Percentiles rank a stretch among this genome's conserved stretches.
These are phyloP conservation scores for Toxotes jaculatrix DNA, from an alignment of 2,113 vertebrate species.

Conservation along the genomic window DNA sequence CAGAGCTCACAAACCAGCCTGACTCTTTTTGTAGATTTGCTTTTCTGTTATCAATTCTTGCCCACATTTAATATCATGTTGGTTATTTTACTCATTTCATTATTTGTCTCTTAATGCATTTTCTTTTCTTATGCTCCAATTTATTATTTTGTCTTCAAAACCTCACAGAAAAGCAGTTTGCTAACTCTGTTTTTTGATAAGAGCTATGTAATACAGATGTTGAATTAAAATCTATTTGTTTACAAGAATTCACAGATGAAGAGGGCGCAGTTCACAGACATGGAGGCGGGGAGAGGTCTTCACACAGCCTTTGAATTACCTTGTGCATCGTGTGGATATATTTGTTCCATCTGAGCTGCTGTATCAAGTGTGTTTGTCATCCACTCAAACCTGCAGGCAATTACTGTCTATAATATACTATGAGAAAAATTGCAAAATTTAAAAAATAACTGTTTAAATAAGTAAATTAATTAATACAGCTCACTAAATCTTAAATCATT, in stretches of 20 bases:
- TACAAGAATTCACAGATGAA: not conserved
- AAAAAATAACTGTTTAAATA: not conserved
- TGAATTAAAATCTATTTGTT: conserved; percentile 11
- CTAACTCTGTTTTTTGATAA: conserved; percentile 9
- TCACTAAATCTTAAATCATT: conserved; percentile 41
- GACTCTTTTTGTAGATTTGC: not conserved
- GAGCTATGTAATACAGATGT: not conserved
- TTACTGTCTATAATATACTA: not conserved
- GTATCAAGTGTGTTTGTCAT: not conserved
- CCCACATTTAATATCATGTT: not conserved
- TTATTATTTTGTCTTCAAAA: conserved; percentile 17
- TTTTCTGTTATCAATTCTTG: conserved; percentile 34
- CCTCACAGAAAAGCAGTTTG: not conserved
- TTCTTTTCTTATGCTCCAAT: not conserved
- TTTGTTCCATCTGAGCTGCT: not conserved
- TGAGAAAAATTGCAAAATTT: not conserved
- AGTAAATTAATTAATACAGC: not conserved
- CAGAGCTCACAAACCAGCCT: not conserved
- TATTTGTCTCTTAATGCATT: not conserved
- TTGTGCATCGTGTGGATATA: not conserved
- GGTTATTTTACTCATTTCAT: conserved; percentile 1
- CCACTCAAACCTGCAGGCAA: not conserved
- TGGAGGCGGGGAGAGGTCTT: not conserved
- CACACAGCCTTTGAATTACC: not conserved
- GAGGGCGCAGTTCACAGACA: not conserved